phyloP scores from a whole-genome alignment of 2,797 vertebrate genomes.

The Crenichthys baileyi region DNA sequence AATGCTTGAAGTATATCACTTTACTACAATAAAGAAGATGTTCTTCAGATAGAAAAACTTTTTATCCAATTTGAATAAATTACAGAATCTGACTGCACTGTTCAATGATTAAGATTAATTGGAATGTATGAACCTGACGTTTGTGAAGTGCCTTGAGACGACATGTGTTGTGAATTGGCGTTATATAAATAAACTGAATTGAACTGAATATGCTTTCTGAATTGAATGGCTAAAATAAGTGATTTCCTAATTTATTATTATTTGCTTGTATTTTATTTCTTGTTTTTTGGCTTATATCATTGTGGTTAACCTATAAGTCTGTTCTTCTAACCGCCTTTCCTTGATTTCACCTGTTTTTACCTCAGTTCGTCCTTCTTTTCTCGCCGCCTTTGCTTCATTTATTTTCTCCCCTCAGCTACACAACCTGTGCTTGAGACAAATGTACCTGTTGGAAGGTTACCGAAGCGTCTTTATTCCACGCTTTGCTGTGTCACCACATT shows the following conservation, averaged over 20 bases:
- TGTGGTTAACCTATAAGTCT: not conserved
- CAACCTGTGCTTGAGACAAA: constrained; percentile 53
- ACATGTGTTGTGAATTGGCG: no score
- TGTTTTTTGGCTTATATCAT: not conserved
- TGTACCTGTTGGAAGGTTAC: constrained; percentile 52
- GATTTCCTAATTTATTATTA: not conserved
- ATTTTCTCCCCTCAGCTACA: constrained; percentile 21
- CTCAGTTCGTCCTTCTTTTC: constrained; percentile 23
- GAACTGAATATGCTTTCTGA: no score
- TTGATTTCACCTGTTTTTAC: constrained; percentile 9
- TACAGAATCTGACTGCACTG: no score
- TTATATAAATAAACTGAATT: no score
- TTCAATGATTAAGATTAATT: no score
- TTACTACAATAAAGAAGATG: no score
- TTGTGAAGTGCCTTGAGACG: no score
- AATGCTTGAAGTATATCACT: not conserved
- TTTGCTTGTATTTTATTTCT: not conserved
- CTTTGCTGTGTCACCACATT: constrained; percentile 50
- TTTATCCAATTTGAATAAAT: no score
- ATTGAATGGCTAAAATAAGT: not conserved
- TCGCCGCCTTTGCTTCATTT: constrained; percentile 24
- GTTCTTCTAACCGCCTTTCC: not conserved
- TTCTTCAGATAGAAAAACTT: no score
- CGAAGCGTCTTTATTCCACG: constrained; percentile 45
- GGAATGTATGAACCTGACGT: no score